Evolutionary conservation across 2,888 invertebrate species (phyloP).

Genomic region (Drosophila prostipennis): DNA sequence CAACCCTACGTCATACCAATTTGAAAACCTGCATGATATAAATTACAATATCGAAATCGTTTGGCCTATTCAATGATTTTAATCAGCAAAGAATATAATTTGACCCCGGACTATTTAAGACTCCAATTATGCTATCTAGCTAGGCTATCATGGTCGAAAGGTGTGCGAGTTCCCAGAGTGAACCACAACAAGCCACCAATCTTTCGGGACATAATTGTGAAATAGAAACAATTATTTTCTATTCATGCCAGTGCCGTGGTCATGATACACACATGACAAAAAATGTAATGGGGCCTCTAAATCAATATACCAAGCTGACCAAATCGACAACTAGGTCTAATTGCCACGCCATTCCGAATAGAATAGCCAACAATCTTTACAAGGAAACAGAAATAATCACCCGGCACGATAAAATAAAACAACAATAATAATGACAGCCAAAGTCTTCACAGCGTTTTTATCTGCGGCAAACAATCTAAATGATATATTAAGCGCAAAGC

Average conservation of each 20-base stretch:
- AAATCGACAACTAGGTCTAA: conserved; percentile 56
- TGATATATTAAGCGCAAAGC: conserved; percentile 84
- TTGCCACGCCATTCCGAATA: conserved; percentile 51
- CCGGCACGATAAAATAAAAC: conserved; percentile 50
- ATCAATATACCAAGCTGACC: conserved; percentile 43
- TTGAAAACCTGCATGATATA: too few species aligned
- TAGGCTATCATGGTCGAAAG: conserved; percentile 49
- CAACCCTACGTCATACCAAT: too few species aligned
- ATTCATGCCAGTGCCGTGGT: conserved; percentile 48
- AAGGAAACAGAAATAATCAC: conserved; percentile 50
- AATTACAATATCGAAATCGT: not conserved
- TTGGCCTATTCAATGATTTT: not conserved
- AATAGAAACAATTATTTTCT: conserved; percentile 73
- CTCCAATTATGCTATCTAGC: conserved; percentile 17
- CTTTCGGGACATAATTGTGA: conserved; percentile 61
- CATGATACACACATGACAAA: conserved; percentile 45
- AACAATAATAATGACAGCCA: conserved; percentile 63
- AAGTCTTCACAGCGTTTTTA: conserved; percentile 75
- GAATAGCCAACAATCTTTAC: conserved; percentile 49
- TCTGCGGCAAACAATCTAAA: conserved; percentile 83
- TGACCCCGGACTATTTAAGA: conserved; percentile 15
- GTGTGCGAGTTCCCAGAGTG: conserved; percentile 69
- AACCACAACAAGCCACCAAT: conserved; percentile 40
- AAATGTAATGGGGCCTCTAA: conserved; percentile 60
- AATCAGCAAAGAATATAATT: conserved; percentile 2